These are phyloP conservation scores for Hybos culiciformis DNA, from an alignment of 2,888 invertebrate genomes.

Conservation along the genomic window DNA sequence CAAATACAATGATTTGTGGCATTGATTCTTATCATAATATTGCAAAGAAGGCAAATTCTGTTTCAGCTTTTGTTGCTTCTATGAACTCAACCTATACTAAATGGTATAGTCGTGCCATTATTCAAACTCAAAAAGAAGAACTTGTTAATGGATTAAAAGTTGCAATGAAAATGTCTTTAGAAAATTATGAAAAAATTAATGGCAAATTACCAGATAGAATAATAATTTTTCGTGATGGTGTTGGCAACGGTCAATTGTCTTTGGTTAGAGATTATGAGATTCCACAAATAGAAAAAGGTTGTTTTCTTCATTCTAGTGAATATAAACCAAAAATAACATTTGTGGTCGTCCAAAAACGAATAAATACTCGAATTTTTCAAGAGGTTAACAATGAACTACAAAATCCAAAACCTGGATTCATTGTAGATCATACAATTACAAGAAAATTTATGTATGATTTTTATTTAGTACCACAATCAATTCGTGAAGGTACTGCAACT, in stretches of 20 bases:
- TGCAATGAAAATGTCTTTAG: conserved; percentile 53
- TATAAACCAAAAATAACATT: conserved; percentile 58
- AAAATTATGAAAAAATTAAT: conserved; percentile 50
- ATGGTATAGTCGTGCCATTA: conserved; percentile 63
- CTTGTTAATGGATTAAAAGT: conserved; percentile 57
- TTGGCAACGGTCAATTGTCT: conserved; percentile 76
- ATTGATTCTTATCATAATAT: conserved; percentile 78
- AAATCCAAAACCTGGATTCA: conserved; percentile 76
- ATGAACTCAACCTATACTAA: conserved; percentile 58
- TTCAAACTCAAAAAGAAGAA: conserved; percentile 61
- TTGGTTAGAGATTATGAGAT: conserved; percentile 65
- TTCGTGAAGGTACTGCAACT: conserved; percentile 78
- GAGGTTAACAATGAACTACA: conserved; percentile 26
- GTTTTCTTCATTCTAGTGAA: conserved; percentile 23
- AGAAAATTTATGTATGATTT: conserved; percentile 70
- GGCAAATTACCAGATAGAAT: conserved; percentile 61
- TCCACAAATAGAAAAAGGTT: conserved; percentile 38
- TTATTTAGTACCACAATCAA: conserved; percentile 74
- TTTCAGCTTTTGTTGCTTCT: conserved; percentile 66
- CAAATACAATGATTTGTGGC: conserved; percentile 72
- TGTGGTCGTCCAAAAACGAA: conserved; percentile 83
- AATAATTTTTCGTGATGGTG: conserved; percentile 71
- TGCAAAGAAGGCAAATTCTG: conserved; percentile 42
- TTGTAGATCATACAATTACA: conserved; percentile 71
- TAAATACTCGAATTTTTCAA: conserved; percentile 58